Evolutionary conservation across 2,888 invertebrate genomes (phyloP).

Genomic region (Heteromyza rotundicornis): DNA sequence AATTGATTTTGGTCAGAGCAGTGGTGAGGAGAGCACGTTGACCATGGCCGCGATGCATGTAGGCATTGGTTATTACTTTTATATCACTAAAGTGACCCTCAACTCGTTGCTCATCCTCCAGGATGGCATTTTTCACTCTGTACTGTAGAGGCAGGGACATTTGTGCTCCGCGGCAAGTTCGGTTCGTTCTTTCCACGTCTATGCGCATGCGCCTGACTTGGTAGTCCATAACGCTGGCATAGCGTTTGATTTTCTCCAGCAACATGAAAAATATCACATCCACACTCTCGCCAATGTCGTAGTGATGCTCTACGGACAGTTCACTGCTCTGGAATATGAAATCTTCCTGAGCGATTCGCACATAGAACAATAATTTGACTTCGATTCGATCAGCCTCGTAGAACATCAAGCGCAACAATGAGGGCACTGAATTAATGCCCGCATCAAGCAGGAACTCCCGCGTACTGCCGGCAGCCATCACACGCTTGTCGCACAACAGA

Average conservation of each 20-base stretch:
- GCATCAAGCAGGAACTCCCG: conserved; percentile 38
- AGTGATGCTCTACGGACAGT: conserved; percentile 34
- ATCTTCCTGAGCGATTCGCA: conserved; percentile 30
- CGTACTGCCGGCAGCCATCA: conserved; percentile 15
- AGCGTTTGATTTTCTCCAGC: conserved; percentile 41
- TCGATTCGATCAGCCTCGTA: conserved; percentile 29
- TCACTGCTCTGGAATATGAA: conserved; percentile 37
- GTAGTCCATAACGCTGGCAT: conserved; percentile 23
- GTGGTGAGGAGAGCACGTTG: conserved; percentile 67
- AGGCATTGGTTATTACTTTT: neutral
- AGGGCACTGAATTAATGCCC: conserved; percentile 40
- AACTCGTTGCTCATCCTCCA: neutral
- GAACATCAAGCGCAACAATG: conserved; percentile 36
- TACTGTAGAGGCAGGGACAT: conserved; percentile 38
- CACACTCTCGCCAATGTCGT: conserved; percentile 43
- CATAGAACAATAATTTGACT: conserved; percentile 40
- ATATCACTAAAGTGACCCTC: no score
- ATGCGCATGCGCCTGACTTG: conserved; percentile 7
- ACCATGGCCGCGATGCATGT: neutral
- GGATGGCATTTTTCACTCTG: conserved; percentile 27
- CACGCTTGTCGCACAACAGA: no score
- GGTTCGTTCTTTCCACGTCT: neutral
- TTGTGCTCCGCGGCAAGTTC: conserved; percentile 10
- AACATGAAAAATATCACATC: conserved; percentile 41
- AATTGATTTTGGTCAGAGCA: conserved; percentile 86